Percentiles rank a stretch among this genome's conserved stretches.
These are phyloP conservation scores for Microplitis mediator DNA, from an alignment of 1,140 invertebrate genomes.

Conservation along the genomic window DNA sequence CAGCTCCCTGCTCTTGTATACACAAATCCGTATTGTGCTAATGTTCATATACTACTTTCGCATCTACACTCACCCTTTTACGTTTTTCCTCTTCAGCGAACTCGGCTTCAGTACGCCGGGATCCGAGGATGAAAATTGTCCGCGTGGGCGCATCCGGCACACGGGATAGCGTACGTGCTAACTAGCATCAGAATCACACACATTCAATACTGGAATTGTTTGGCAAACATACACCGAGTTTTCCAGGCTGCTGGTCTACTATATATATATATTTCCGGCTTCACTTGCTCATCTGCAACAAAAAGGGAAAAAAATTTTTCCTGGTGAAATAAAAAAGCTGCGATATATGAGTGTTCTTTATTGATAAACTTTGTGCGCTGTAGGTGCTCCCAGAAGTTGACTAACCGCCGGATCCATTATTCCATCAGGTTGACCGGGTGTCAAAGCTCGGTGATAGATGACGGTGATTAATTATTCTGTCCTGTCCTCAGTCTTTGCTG, in stretches of 20 bases:
- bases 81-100: background rate
- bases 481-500: background rate
- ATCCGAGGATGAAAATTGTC: background rate
- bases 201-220: conserved; percentile 31
- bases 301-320: background rate
- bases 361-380: conserved; percentile 7
- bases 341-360: background rate
- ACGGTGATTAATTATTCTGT: conserved; percentile 58
- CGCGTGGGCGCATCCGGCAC: conserved; percentile 24
- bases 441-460: conserved; percentile 50
- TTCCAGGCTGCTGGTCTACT: conserved; percentile 42
- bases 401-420: conserved; percentile 42
- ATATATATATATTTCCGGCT: background rate
- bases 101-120: background rate
- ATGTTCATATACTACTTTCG: conserved; percentile 13
- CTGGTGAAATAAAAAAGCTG: background rate
- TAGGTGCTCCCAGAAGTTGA: no score
- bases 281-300: background rate
- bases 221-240: conserved; percentile 39
- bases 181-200: conserved; percentile 34
- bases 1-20: background rate
- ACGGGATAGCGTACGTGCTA: background rate
- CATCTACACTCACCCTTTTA: background rate
- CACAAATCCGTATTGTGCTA: background rate
- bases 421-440: conserved; percentile 40